These are phyloP conservation scores for Parthenolecanium corni DNA, from an alignment of 2,888 invertebrate genomes.

Conservation along the genomic window DNA sequence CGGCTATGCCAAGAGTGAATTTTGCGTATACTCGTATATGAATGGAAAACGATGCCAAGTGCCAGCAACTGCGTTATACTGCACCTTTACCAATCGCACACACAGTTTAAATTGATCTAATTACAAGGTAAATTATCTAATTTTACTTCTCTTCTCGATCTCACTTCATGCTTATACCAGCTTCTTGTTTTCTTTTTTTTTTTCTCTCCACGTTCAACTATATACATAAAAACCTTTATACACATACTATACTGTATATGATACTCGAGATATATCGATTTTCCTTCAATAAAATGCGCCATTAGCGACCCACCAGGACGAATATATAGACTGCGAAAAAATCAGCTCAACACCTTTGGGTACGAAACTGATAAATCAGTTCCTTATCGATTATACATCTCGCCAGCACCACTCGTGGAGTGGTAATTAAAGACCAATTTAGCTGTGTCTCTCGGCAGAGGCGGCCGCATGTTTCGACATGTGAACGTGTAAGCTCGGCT, in stretches of 20 bases:
- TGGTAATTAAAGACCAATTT: constrained; percentile 7
- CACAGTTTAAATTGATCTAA: constrained; percentile 16
- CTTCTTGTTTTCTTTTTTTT: too few relatives aligned
- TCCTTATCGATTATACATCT: neutral
- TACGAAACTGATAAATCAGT: constrained; percentile 7
- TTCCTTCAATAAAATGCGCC: constrained; percentile 21
- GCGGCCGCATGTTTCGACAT: too few relatives aligned
- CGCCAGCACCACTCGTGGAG: neutral
- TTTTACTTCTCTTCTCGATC: neutral
- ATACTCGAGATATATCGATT: too few relatives aligned
- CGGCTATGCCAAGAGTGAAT: too few relatives aligned
- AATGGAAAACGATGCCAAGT: too few relatives aligned
- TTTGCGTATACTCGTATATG: too few relatives aligned
- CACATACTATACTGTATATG: too few relatives aligned
- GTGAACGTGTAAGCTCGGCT: too few relatives aligned
- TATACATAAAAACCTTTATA: too few relatives aligned
- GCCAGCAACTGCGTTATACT: too few relatives aligned
- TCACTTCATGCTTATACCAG: neutral
- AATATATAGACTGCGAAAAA: neutral
- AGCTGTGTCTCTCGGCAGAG: neutral
- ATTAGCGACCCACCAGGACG: constrained; percentile 14
- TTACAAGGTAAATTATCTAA: constrained; percentile 25
- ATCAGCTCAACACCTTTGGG: neutral
- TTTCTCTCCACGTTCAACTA: too few relatives aligned
- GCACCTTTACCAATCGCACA: too few relatives aligned